Evolutionary conservation across 2,113 vertebrate species (phyloP), one percentile per base, ranked within the genome.

Genomic region (Ciconia boyciana): DNA sequence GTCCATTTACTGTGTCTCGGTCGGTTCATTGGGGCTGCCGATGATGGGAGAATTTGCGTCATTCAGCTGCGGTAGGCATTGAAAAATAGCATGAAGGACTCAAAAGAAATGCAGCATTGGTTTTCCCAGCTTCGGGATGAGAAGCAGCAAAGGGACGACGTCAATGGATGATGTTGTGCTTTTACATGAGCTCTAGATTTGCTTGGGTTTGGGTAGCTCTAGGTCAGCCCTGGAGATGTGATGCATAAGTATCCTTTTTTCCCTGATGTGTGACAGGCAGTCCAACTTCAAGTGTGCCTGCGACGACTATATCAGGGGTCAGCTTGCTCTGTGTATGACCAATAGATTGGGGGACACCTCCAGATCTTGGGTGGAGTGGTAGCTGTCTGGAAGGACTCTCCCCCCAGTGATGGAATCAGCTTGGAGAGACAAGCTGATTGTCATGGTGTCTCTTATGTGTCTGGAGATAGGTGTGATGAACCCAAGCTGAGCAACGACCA

Each of bases 371-470:
- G 11, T 2, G 34, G 55, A 43, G 60, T 32, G 58, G 51, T 36
- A 51, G 16, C 5, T 55, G 36, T 6, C 11, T 6, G 51, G 34
- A 65, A 81, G 29, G 32, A 69, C 36, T 24, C 32, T 72, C 10
- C 20, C 5, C 2, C 2, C 21, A 6, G 3, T 0, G n/a, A 29
- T 4, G 54, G 58, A 32, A 68, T 18, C 18, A 61, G 6, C 34
- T 31, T 9, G 36, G 44, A 25, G 46, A 48, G 25, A 58, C 44
- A 24, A 74, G 13, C 3, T 57, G 29, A 3, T 29, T 20, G 11
- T 4, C 20, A 6, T 13, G 16, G 6, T 10, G 3, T 44, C 41
- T 49, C 24, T 49, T 41, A 20, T 1, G 6, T 15, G 3, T 8
- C 61, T 29, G 48, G 54, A 49, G 64, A 22, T 16, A 61, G 29